These are phyloP conservation scores for Tenualosa thibaudeaui DNA, from an alignment of 2,797 vertebrate species.

Conservation along the genomic window DNA sequence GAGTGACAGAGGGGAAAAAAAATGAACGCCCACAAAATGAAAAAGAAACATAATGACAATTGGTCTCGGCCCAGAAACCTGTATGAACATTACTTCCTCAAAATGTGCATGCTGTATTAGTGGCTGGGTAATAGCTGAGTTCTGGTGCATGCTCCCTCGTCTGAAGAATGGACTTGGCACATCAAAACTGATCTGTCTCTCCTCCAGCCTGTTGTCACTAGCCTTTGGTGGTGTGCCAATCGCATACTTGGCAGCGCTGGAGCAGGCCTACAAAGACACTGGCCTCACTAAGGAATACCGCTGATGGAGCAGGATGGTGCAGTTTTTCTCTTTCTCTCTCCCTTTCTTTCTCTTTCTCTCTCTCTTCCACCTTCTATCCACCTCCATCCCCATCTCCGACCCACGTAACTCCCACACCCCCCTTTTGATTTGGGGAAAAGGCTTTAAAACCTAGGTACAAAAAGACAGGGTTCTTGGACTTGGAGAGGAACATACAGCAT, in stretches of 20 bases:
- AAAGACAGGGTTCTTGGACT: background rate
- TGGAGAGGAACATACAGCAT: background rate
- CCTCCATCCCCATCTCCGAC: background rate
- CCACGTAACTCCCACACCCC: background rate
- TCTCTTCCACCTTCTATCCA: background rate
- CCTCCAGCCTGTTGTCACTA: constrained; percentile 79
- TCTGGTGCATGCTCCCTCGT: constrained; percentile 61
- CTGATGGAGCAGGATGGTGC: constrained; percentile 76
- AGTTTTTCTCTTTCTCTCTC: constrained; percentile 36
- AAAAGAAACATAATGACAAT: background rate
- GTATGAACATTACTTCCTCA: background rate
- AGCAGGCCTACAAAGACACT: constrained; percentile 78
- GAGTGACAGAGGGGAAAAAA: background rate
- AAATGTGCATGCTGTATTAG: background rate
- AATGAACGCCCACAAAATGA: background rate
- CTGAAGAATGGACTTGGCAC: constrained; percentile 77
- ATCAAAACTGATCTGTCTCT: constrained; percentile 70
- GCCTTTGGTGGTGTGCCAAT: constrained; percentile 77
- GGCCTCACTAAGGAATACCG: constrained; percentile 78
- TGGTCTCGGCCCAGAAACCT: background rate
- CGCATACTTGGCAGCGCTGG: constrained; percentile 78
- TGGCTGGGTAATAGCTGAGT: constrained; percentile 61
- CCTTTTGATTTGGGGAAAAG: constrained; percentile 2
- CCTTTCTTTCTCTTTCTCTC: background rate
- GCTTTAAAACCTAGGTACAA: background rate